Percentiles rank a stretch among this genome's conserved stretches.
Evolutionary conservation across 1,140 invertebrate genomes (phyloP).

Genomic region (Pogonomyrmex californicus): DNA sequence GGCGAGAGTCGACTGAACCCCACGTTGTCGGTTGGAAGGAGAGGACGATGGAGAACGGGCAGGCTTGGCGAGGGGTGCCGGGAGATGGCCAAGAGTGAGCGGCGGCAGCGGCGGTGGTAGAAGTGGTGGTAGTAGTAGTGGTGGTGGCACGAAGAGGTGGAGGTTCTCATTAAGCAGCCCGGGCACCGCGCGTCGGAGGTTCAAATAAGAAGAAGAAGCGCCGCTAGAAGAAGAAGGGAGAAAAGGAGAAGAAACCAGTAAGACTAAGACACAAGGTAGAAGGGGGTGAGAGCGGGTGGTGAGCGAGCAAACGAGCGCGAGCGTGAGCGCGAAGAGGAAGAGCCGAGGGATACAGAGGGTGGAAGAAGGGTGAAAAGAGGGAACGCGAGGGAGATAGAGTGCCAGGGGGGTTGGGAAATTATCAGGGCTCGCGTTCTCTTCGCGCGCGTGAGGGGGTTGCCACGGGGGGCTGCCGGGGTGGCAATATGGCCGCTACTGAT

Average conservation of each 20-base stretch:
- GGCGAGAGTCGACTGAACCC: slow-evolving; percentile 75
- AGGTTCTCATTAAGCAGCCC: slow-evolving; percentile 87
- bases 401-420: slow-evolving; percentile 78
- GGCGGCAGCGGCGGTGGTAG: slow-evolving; percentile 63
- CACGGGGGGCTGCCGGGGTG: slow-evolving; percentile 69
- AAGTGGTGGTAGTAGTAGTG: slow-evolving; percentile 66
- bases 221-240: slow-evolving; percentile 80
- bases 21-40: slow-evolving; percentile 70
- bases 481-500: slow-evolving; percentile 86
- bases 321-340: slow-evolving; percentile 58
- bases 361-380: slow-evolving; percentile 68
- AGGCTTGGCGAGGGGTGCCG: slow-evolving; percentile 69
- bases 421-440: slow-evolving; percentile 81
- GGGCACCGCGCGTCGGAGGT: slow-evolving; percentile 83
- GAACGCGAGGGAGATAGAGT: slow-evolving; percentile 66
- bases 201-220: slow-evolving; percentile 85
- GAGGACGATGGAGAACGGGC: slow-evolving; percentile 67
- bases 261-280: slow-evolving; percentile 80
- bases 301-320: slow-evolving; percentile 66
- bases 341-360: slow-evolving; percentile 59
- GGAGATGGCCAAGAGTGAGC: slow-evolving; percentile 66
- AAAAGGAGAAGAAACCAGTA: slow-evolving; percentile 82
- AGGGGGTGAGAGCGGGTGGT: slow-evolving; percentile 37
- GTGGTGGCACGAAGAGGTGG: slow-evolving; percentile 81
- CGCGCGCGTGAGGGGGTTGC: slow-evolving; percentile 70